Evolutionary conservation across 2,797 vertebrate species (phyloP).

Genomic region (Gastrophryne carolinensis): DNA sequence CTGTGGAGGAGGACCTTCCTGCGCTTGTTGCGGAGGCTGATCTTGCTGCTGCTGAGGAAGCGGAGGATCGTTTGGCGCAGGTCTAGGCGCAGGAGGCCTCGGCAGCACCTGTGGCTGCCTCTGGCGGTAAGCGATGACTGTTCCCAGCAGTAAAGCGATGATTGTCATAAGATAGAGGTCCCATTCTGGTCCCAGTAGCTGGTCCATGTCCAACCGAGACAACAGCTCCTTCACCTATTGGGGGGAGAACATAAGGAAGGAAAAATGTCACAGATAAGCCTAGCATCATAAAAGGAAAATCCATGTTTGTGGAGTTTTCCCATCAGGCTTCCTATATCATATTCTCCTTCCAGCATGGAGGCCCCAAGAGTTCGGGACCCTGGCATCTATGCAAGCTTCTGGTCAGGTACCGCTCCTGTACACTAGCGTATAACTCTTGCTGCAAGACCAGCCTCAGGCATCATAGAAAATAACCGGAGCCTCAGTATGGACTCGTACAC

Average conservation of each 20-base stretch:
- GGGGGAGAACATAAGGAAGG: background rate
- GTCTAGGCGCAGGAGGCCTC: conserved; percentile 61
- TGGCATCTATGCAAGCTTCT: no score
- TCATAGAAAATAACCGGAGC: no score
- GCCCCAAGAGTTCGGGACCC: no score
- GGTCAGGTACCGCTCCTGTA: no score
- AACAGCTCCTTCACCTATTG: conserved; percentile 83
- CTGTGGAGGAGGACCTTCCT: conserved; percentile 50
- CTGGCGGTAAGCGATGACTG: conserved; percentile 94
- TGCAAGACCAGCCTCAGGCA: no score
- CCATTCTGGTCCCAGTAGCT: conserved; percentile 95
- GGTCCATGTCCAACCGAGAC: conserved; percentile 90
- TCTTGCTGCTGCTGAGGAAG: conserved; percentile 63
- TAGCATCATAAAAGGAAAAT: no score
- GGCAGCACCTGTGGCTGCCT: conserved; percentile 90
- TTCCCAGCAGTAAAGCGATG: conserved; percentile 91
- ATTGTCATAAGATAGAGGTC: conserved; percentile 99
- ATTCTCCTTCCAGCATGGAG: no score
- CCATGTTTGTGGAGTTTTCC: no score
- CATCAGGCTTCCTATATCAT: no score
- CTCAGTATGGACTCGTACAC: no score
- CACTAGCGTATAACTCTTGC: no score
- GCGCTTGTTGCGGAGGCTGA: conserved; percentile 65
- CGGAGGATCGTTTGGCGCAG: conserved; percentile 65
- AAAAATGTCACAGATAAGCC: no score